Evolutionary conservation across 2,888 invertebrate species (phyloP).

Genomic region (Meteorus cinctellus): DNA sequence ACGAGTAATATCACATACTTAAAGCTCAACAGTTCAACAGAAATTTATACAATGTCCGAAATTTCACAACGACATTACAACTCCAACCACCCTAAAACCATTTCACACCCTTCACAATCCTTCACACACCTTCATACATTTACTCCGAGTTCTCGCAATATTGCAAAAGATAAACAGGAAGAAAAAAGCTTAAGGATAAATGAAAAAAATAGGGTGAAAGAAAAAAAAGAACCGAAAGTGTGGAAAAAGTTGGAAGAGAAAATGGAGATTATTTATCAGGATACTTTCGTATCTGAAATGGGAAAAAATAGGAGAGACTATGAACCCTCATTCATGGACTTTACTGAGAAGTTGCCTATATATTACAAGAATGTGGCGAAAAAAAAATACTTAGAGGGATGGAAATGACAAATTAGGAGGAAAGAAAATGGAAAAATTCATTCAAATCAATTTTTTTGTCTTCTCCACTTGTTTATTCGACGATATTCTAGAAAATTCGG

Average conservation of each 20-base stretch:
- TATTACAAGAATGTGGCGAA: not conserved
- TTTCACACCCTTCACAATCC: no score
- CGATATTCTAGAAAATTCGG: no score
- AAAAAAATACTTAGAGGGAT: no score
- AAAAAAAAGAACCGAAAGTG: not conserved
- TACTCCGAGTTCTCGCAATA: no score
- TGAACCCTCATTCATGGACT: not conserved
- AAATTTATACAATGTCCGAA: constrained; percentile 53
- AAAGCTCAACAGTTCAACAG: constrained; percentile 46
- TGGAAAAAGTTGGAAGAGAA: not conserved
- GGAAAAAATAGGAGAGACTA: no score
- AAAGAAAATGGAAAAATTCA: not conserved
- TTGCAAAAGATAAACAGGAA: not conserved
- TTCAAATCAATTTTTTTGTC: not conserved
- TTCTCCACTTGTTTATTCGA: not conserved
- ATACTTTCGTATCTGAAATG: not conserved
- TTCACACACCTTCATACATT: no score
- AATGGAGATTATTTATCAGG: not conserved
- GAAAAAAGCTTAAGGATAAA: not conserved
- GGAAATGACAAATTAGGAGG: not conserved
- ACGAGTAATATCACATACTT: constrained; percentile 48
- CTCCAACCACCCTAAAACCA: no score
- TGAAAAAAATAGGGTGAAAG: not conserved
- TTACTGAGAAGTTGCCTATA: not conserved
- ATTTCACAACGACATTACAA: not conserved